Base-by-base conservation (phyloP, 2,888 invertebrate species). In the Crematogaster levior region DNA sequence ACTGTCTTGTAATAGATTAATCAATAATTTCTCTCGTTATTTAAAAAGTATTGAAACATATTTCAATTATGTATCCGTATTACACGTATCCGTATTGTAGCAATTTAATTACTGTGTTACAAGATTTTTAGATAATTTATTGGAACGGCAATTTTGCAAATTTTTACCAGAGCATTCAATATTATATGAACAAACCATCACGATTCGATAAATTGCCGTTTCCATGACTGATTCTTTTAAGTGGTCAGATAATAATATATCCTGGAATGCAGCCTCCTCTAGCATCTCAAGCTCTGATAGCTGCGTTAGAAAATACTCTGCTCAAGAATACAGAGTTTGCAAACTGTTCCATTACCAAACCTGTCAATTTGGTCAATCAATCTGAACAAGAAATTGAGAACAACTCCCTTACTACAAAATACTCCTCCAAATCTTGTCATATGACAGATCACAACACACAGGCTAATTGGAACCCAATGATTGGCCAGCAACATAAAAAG, bases 401-500 rank as follows among this genome's bases (percentile, higher is more conserved):
- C 91, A 88, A 90, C 89, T 90, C 92, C 90, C 89, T 91, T 89
- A 90, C 91, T 91, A 91, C 93, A 89, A 92, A 92, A 90, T 88
- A 91, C 88, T 91, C 92, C 91, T 92, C 92, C 85, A 91, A 93
- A 92, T 90, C 90, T 85, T 93, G 92, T 91, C 91, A 90, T 84
- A 88, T 84, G 92, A 92, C 93, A 91, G 92, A 91, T 86, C 91
- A 93, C 87, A 85, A 89, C 86, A 91, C 90, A 88, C 91, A 92
- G 92, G 91, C 92, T 93, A 92, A 90, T 90, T 91, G 93, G 90
- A 93, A 92, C 85, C 90, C 93, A 79, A 90, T 92, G 91, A 92
- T 90, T 88, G 91, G 91, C 85, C 93, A 93, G 90, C 93, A 92
- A 90, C 90, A 92, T 88, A 93, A 93, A 93, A 93, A 93, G 89